These are phyloP conservation scores for Lagorchestes hirsutus DNA, from an alignment of 2,797 vertebrate species.

Conservation along the genomic window DNA sequence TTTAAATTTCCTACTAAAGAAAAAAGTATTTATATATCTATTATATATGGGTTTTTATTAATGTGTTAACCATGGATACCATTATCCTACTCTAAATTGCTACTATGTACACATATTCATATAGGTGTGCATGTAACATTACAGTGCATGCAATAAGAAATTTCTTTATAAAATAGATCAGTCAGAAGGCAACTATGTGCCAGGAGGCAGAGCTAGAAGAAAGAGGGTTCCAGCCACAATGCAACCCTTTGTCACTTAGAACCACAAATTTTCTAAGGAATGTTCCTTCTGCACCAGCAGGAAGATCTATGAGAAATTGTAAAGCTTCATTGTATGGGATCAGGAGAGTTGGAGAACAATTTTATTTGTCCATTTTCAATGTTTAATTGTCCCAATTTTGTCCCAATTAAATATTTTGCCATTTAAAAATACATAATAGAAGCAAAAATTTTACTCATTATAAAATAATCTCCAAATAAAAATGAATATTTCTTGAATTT, in stretches of 20 bases:
- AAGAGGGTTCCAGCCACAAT: background rate
- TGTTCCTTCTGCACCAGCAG: background rate
- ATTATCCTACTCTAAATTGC: background rate
- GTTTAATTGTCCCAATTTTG: background rate
- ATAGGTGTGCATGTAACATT: background rate
- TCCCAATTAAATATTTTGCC: slow-evolving; percentile 6
- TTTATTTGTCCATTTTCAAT: background rate
- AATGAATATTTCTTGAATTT: background rate
- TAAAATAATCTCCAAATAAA: slow-evolving; percentile 36
- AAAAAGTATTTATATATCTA: background rate
- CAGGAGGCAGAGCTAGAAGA: background rate
- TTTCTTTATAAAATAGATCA: background rate
- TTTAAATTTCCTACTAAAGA: background rate
- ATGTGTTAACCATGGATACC: background rate
- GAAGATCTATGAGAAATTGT: background rate
- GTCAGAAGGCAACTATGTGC: background rate
- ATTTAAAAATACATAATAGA: background rate
- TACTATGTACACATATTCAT: background rate
- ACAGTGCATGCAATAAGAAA: background rate
- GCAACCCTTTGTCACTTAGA: background rate
- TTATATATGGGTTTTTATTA: background rate
- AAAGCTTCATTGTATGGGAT: background rate
- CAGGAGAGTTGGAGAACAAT: background rate
- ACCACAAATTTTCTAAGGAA: background rate
- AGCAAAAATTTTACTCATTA: background rate